phyloP scores from a whole-genome alignment of 2,797 vertebrate genomes.

The Pelodytes ibericus region DNA sequence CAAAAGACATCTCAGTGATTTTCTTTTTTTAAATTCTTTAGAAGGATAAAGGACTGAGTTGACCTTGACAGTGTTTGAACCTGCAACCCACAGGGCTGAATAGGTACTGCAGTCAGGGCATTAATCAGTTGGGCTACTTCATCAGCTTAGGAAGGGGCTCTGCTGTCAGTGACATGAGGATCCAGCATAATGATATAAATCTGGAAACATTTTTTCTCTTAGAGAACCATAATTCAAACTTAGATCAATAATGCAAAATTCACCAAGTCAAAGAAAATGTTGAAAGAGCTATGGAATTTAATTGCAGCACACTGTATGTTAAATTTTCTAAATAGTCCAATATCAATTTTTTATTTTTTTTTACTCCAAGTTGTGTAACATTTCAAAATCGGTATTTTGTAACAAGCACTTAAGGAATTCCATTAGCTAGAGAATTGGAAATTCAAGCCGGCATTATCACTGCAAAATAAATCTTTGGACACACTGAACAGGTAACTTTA shows the following conservation, averaged over 20 bases:
- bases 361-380: neutral
- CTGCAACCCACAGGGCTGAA: no score
- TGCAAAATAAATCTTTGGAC: constrained; percentile 17
- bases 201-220: no score
- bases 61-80: no score
- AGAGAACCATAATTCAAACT: no score
- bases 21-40: no score
- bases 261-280: neutral
- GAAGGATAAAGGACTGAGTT: no score
- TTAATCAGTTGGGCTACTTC: no score
- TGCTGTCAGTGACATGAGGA: no score
- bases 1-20: no score
- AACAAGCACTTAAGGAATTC: constrained; percentile 34
- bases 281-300: constrained; percentile 3
- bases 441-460: constrained; percentile 14
- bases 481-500: neutral
- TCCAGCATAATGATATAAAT: no score
- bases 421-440: constrained; percentile 36
- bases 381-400: constrained; percentile 29
- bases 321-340: neutral
- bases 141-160: no score
- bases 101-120: no score
- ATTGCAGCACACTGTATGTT: neutral
- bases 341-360: constrained; percentile 14
- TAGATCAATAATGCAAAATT: neutral